Evolutionary conservation across 2,888 invertebrate species (phyloP).

Genomic region (Mythimna albipuncta): DNA sequence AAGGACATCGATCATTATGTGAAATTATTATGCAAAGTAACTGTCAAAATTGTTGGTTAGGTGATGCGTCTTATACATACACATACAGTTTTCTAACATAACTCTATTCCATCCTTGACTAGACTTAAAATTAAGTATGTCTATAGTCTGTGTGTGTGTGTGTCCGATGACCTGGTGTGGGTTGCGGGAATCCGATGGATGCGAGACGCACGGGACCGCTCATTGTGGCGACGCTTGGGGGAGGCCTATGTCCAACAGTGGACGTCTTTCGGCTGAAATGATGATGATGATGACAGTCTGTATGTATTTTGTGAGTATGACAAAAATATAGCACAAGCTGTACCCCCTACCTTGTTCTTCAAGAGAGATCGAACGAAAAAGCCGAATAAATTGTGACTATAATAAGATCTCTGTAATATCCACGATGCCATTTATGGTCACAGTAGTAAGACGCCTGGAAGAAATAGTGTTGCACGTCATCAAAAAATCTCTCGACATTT

Average conservation of each 20-base stretch:
- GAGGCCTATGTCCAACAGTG: too few species aligned
- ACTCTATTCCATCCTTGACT: neutral
- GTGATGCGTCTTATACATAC: neutral
- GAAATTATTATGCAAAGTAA: slow-evolving; percentile 33
- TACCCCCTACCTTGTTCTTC: too few species aligned
- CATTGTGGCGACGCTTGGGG: too few species aligned
- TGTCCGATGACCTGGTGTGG: too few species aligned
- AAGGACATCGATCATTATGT: slow-evolving; percentile 9
- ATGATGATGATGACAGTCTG: neutral
- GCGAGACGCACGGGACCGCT: too few species aligned
- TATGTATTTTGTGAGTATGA: too few species aligned
- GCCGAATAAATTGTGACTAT: too few species aligned
- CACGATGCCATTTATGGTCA: neutral
- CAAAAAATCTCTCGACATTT: neutral
- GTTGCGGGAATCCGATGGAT: too few species aligned
- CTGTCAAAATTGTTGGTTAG: neutral
- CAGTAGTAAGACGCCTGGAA: neutral
- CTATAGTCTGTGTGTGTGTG: neutral
- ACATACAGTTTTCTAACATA: neutral
- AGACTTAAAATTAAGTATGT: neutral
- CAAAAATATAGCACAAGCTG: too few species aligned
- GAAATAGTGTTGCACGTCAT: neutral
- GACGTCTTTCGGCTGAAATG: too few species aligned
- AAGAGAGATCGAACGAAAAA: too few species aligned
- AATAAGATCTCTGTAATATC: neutral